Percentiles rank a stretch among this genome's conserved stretches.
Conservation (phyloP, 2,888 invertebrate species). For the Allolobophora icterica region DNA sequence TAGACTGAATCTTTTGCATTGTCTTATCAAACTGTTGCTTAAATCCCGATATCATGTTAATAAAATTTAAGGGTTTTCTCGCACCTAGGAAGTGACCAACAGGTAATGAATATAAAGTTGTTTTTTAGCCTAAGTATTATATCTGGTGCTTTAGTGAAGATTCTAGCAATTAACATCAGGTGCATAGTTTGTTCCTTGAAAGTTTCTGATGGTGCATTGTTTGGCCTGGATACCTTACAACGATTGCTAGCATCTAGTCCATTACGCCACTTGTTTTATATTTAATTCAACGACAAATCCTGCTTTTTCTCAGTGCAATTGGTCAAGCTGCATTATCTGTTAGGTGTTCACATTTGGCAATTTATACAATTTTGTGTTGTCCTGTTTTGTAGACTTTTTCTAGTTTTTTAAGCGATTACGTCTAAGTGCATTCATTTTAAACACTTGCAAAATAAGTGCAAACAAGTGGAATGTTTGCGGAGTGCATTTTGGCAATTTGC, state of each 20-base stretch:
- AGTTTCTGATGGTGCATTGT: not conserved
- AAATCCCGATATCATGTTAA: not conserved
- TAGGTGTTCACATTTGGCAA: conserved; percentile 4
- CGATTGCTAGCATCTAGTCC: conserved; percentile 1
- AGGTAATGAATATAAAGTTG: not conserved
- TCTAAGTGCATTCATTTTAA: no score
- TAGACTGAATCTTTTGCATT: not conserved
- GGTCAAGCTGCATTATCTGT: not conserved
- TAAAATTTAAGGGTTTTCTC: not conserved
- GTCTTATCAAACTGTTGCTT: not conserved
- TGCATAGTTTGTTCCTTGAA: not conserved
- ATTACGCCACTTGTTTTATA: not conserved
- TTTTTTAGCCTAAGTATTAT: not conserved
- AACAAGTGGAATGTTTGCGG: not conserved
- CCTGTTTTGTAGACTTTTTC: not conserved
- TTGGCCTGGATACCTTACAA: not conserved
- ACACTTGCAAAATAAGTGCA: not conserved
- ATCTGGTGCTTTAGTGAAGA: not conserved
- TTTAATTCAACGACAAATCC: not conserved
- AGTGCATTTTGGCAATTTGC: not conserved
- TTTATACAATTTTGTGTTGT: not conserved
- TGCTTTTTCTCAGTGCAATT: not conserved
- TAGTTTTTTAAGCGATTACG: not conserved
- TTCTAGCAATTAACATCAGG: not conserved
- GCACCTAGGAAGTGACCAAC: not conserved